These are phyloP conservation scores for Drosophila hydei DNA, from an alignment of 1,140 invertebrate genomes.

Conservation along the genomic window DNA sequence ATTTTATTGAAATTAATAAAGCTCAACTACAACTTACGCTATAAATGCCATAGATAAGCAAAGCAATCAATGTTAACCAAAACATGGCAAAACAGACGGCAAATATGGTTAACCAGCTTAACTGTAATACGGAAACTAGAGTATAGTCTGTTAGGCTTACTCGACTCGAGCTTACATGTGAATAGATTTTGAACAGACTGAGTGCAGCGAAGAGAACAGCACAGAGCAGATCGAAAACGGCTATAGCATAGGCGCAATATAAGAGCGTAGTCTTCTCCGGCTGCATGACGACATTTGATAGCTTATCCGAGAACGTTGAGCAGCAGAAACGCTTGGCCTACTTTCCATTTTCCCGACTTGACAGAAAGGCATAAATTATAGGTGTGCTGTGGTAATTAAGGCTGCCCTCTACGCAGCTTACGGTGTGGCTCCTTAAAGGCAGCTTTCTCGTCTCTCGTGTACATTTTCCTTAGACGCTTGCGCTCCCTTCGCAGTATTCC, in stretches of 20 bases:
- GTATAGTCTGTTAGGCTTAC: neutral
- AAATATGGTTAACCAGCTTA: slow-evolving; percentile 64
- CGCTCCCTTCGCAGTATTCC: slow-evolving; percentile 25
- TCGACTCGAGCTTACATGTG: slow-evolving; percentile 38
- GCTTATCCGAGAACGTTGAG: neutral
- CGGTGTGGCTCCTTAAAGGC: slow-evolving; percentile 25
- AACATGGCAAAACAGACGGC: slow-evolving; percentile 47
- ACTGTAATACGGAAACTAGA: neutral
- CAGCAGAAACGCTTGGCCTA: slow-evolving; percentile 13
- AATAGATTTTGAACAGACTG: slow-evolving; percentile 25
- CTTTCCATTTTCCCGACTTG: slow-evolving; percentile 1
- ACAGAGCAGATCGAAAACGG: slow-evolving; percentile 49
- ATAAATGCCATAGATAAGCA: slow-evolving; percentile 58
- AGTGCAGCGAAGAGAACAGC: slow-evolving; percentile 41
- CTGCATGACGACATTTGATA: slow-evolving; percentile 8
- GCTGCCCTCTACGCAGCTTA: slow-evolving; percentile 9
- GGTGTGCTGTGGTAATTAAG: neutral
- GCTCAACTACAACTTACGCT: slow-evolving; percentile 33
- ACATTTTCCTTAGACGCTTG: slow-evolving; percentile 25
- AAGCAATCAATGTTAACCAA: slow-evolving; percentile 51
- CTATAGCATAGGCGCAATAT: slow-evolving; percentile 54
- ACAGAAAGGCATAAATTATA: slow-evolving; percentile 4
- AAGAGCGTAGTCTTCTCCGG: slow-evolving; percentile 14
- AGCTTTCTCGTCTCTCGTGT: slow-evolving; percentile 29
- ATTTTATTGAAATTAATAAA: neutral